Evolutionary conservation across 2,113 vertebrate genomes (phyloP), one percentile per base, ranked within the genome.

Genomic region (Romanogobio albipinnatus): DNA sequence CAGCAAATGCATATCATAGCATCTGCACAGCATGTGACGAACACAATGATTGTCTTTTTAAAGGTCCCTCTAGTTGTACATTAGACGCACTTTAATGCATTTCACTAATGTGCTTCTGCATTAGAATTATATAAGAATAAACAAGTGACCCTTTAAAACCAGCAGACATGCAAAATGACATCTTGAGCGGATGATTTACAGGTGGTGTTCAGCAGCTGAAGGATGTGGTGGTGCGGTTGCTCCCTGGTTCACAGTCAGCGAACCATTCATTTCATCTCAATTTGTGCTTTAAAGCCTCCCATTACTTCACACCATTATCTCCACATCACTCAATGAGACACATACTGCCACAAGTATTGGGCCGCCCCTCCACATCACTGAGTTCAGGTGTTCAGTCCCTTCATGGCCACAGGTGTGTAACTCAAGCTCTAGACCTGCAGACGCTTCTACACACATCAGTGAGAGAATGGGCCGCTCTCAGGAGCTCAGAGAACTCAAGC

Each of bases 241-340:
- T 64, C n/a, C 15, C 3, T 79, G 22, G 13, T 58, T 39, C 29
- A 39, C 10, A 36, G 29, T 45, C 76, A 51, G 13, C 24, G 22
- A 79, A 62, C 76, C 58, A 79, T 62, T 79, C 1, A 79, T 79
- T 61, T 79, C 11, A 79, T 79, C 56, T 79, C 36, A 45, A 10
- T 39, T 45, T 61, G 76, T 45, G 76, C 36, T 62, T 5, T 64
- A 49, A 29, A 62, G 59, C 9, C 39, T 13, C 13, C 15, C 1
- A 9, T 64, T 59, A 49, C 36, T 45, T 79, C 36, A 62, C 56
- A 61, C 36, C 11, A 80, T 80, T 64, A 80, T 80, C 77, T 64
- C 15, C 58, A 80, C 15, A 14, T 80, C 77, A 64, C 3, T 80
- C 77, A 61, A 5, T 15, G 5, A 80, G 10, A 64, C 39, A 39